Conservation (phyloP, 2,797 vertebrate species). For the Enoplosus armatus region DNA sequence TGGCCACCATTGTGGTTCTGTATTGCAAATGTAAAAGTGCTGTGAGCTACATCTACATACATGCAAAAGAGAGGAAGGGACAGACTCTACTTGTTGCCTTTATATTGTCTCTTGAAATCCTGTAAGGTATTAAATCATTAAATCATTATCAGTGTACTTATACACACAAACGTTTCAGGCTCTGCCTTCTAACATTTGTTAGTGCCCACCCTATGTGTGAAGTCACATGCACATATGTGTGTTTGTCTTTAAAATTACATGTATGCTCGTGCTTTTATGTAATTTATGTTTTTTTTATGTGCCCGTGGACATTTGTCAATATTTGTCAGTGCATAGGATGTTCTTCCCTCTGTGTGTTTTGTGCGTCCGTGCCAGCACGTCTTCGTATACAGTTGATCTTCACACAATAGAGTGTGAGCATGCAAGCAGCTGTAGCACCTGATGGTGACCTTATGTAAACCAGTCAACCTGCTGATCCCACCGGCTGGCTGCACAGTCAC, state of each 20-base stretch:
- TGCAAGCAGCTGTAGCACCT: constrained; percentile 53
- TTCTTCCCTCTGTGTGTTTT: not conserved
- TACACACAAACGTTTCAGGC: not conserved
- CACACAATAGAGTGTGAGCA: constrained; percentile 5
- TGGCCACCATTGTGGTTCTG: too few species aligned
- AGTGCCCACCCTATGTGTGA: not conserved
- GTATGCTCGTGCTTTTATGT: not conserved
- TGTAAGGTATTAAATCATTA: not conserved
- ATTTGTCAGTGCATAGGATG: not conserved
- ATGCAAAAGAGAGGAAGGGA: not conserved
- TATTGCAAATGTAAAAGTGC: not conserved
- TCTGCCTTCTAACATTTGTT: not conserved
- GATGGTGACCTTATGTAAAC: constrained; percentile 73
- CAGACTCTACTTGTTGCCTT: not conserved
- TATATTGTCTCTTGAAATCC: not conserved
- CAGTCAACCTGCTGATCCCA: constrained; percentile 60
- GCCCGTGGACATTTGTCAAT: too few species aligned
- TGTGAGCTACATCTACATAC: not conserved
- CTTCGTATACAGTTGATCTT: constrained; percentile 1
- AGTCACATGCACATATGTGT: not conserved
- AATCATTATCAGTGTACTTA: not conserved
- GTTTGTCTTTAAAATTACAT: not conserved
- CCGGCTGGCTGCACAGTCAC: constrained; percentile 63
- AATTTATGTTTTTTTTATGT: not conserved
- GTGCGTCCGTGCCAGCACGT: not conserved